Evolutionary conservation across 2,888 invertebrate genomes (phyloP).

Genomic region (Nomada goodeniana): DNA sequence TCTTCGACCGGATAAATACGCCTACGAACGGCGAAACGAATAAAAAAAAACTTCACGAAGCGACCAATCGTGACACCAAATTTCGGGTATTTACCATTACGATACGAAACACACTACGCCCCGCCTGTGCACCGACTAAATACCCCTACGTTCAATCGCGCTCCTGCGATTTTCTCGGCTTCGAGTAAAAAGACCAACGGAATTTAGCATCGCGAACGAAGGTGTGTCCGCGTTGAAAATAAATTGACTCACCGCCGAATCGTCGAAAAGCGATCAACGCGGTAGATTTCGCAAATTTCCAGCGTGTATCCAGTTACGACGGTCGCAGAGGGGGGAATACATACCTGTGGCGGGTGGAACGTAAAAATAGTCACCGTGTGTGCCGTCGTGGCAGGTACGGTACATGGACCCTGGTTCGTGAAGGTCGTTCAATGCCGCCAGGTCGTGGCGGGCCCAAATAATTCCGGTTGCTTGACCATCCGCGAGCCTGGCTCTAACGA

Average conservation of each 20-base stretch:
- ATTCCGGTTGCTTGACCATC: conserved; percentile 59
- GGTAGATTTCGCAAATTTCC: not conserved
- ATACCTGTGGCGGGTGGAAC: conserved; percentile 16
- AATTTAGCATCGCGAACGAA: too few species aligned
- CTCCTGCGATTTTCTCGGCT: too few species aligned
- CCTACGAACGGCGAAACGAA: too few species aligned
- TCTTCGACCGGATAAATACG: too few species aligned
- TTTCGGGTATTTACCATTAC: too few species aligned
- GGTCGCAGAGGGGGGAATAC: not conserved
- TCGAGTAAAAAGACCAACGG: too few species aligned
- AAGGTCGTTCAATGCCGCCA: conserved; percentile 81
- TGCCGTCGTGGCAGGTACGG: conserved; percentile 59
- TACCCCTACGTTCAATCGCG: too few species aligned
- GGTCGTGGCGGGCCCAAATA: conserved; percentile 72
- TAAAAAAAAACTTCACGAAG: too few species aligned
- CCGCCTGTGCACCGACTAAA: too few species aligned
- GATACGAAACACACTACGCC: too few species aligned
- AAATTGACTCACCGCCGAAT: not conserved
- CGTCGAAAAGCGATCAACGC: conserved; percentile 14
- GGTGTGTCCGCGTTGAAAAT: not conserved
- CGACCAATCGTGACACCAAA: too few species aligned
- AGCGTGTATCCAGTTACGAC: conserved; percentile 47
- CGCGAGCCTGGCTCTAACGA: conserved; percentile 36
- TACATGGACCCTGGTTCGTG: conserved; percentile 75
- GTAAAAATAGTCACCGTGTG: conserved; percentile 57